Evolutionary conservation across 2,888 invertebrate species (phyloP), one percentile per base, ranked within the genome.

Genomic region (Gasteruption jaculator): DNA sequence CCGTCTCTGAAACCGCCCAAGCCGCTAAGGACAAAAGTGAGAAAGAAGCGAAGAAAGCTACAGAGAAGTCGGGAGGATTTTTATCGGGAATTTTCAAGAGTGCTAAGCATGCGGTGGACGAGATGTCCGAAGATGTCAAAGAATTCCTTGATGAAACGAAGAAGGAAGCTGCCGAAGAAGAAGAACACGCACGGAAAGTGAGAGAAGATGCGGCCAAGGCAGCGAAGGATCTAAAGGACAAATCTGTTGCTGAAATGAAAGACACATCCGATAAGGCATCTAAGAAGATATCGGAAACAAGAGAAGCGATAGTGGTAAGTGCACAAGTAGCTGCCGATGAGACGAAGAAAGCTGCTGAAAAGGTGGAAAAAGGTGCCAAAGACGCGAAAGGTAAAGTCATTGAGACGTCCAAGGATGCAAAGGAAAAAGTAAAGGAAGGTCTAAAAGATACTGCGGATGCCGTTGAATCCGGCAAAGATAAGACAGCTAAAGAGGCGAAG

Each of bases 311-410:
- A n/a, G n/a, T n/a, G n/a, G n/a, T n/a, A n/a, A n/a, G n/a, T n/a
- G 75, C 75, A 56, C 37, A 53, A 30, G 33, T 38, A 3, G 43
- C 32, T 3, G 43, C 44, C 1, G 39, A 41, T 2, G n/a, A n/a
- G n/a, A n/a, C n/a, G n/a, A n/a, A n/a, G n/a, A 53, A 52, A 34
- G 75, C 27, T 8, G 74, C 75, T 4, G 74, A 11, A 5, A n/a
- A n/a, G n/a, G n/a, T n/a, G n/a, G 20, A 24, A 3, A 24, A 75
- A 52, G 73, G 73, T 19, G 72, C 75, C 4, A 41, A 41, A 43
- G 32, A 25, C 14, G 45, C 30, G 11, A 31, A 30, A 5, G 37
- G 58, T 73, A 74, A 37, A 74, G 73, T 45, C 74, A 73, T n/a
- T n/a, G n/a, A n/a, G n/a, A n/a, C 47, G 18, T 43, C 19, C 7